These are phyloP conservation scores for Equus przewalskii DNA, from an alignment of 2,113 vertebrate species.

Conservation along the genomic window DNA sequence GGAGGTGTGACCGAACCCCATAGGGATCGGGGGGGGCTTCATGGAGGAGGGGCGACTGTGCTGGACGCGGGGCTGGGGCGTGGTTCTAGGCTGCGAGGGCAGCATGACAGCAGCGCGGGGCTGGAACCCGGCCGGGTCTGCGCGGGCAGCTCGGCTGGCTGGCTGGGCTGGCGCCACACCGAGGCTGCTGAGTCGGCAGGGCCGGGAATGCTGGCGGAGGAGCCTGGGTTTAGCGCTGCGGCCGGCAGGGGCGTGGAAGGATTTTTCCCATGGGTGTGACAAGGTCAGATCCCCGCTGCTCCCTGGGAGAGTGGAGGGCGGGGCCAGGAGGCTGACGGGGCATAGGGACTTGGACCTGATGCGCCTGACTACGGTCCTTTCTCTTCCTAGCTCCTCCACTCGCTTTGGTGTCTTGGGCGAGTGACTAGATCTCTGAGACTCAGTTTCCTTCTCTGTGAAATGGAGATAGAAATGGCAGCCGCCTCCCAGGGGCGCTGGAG, in stretches of 20 bases:
- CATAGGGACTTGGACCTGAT: background rate
- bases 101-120: rapidly evolving
- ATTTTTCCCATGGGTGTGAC: background rate
- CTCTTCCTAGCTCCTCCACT: background rate
- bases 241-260: background rate
- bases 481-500: background rate
- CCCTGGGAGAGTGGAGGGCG: background rate
- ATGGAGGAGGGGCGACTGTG: background rate
- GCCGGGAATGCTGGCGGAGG: background rate
- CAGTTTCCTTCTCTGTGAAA: background rate
- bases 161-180: background rate
- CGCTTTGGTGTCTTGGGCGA: background rate
- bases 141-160: rapidly evolving
- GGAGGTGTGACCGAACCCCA: background rate
- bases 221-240: background rate
- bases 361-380: rapidly evolving
- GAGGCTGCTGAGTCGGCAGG: background rate
- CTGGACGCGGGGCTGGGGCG: background rate
- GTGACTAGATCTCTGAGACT: background rate
- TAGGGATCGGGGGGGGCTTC: background rate
- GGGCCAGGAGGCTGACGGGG: rapidly evolving
- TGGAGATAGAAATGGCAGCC: background rate
- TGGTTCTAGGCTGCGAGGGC: background rate
- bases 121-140: background rate
- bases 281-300: background rate